phyloP scores from a whole-genome alignment of 2,888 invertebrate species.

The Drosophila kokeensis region DNA sequence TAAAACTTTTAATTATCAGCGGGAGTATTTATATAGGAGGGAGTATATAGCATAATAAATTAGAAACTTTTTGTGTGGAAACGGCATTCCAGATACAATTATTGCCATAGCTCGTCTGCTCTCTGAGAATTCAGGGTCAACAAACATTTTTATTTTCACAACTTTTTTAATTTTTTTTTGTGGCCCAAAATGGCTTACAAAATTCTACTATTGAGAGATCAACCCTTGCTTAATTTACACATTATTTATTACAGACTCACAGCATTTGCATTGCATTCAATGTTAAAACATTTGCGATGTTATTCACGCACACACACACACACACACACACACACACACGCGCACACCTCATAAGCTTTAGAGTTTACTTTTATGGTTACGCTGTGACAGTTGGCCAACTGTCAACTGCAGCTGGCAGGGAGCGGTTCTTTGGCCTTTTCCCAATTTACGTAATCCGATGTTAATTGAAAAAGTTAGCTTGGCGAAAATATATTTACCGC shows the following conservation, averaged over 20 bases:
- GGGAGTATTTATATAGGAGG: neutral
- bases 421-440: slow-evolving; percentile 41
- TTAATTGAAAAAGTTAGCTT: slow-evolving; percentile 72
- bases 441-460: slow-evolving; percentile 76
- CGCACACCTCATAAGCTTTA: slow-evolving; percentile 16
- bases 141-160: neutral
- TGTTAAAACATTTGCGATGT: slow-evolving; percentile 14
- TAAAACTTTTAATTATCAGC: neutral
- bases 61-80: neutral
- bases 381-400: slow-evolving; percentile 29
- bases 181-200: neutral
- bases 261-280: slow-evolving; percentile 11
- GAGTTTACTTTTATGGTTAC: slow-evolving; percentile 41
- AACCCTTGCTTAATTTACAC: slow-evolving; percentile 20
- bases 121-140: neutral
- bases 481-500: slow-evolving; percentile 51
- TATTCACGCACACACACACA: neutral
- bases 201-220: slow-evolving; percentile 3
- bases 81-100: neutral
- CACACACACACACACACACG: too few relatives aligned
- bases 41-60: neutral
- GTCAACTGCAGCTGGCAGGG: slow-evolving; percentile 26
- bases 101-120: neutral
- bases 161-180: neutral
- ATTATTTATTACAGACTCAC: slow-evolving; percentile 13